Conservation (phyloP, 1,140 invertebrate genomes). For the Rhopalosiphum padi region DNA sequence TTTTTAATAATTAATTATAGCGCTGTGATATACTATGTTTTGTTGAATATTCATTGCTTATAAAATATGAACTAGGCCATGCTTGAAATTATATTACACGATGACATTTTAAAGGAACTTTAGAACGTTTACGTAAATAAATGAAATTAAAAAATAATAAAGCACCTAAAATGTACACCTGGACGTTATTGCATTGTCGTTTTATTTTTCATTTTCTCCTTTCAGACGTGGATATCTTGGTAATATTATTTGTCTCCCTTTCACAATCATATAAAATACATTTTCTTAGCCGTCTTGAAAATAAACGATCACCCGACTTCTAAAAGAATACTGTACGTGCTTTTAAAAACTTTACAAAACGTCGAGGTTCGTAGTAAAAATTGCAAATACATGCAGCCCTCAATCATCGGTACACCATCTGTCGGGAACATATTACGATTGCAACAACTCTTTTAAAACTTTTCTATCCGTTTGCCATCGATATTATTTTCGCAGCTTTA, state of each 20-base stretch:
- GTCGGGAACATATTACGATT: conserved; percentile 37
- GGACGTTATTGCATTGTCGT: conserved; percentile 15
- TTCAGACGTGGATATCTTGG: neutral
- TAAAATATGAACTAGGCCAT: neutral
- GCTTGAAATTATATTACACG: neutral
- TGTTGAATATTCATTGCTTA: neutral
- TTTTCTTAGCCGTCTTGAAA: conserved; percentile 29
- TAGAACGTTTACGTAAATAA: neutral
- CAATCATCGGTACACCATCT: conserved; percentile 42
- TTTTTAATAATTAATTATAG: neutral
- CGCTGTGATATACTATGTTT: neutral
- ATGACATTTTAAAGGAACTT: neutral
- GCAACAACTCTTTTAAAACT: conserved; percentile 38
- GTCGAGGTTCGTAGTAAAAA: conserved; percentile 22
- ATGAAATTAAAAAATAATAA: conserved; percentile 3
- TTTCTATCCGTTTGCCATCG: conserved; percentile 28
- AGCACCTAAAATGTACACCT: neutral
- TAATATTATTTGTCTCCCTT: conserved; percentile 3
- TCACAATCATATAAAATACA: neutral
- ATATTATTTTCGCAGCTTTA: conserved; percentile 37
- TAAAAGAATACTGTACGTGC: conserved; percentile 23
- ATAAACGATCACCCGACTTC: conserved; percentile 25
- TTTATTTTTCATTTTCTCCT: neutral
- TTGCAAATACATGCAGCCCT: conserved; percentile 34
- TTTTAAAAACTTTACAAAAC: conserved; percentile 25